phyloP scores from a whole-genome alignment of 2,113 vertebrate species.

The Neotragus moschatus region DNA sequence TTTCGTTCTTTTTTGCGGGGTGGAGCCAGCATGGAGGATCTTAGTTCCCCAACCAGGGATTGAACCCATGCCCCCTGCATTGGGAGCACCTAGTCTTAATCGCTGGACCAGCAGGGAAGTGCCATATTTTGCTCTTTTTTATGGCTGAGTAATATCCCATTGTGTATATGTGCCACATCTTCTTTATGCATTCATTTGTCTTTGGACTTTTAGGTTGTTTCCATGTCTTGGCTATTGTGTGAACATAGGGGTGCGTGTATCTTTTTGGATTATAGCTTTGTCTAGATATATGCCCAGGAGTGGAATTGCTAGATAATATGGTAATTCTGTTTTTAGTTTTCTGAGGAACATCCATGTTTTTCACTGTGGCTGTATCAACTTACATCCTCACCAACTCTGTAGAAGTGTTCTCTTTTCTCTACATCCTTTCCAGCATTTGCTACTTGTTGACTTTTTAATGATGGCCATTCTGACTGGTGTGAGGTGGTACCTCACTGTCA shows the following conservation, averaged over 20 bases:
- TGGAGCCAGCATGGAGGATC: not conserved
- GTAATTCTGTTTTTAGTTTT: not conserved
- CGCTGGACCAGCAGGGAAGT: not conserved
- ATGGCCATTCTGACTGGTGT: not conserved
- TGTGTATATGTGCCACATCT: not conserved
- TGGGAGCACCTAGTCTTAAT: not conserved
- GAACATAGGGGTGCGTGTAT: not conserved
- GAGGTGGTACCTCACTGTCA: not conserved
- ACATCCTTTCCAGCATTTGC: not conserved
- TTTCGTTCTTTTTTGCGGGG: not conserved
- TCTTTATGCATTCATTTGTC: not conserved
- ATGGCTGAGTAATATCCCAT: not conserved
- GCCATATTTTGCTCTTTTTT: not conserved
- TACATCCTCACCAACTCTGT: not conserved
- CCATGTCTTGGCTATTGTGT: not conserved
- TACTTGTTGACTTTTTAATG: not conserved
- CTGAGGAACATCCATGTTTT: not conserved
- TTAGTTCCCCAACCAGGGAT: not conserved
- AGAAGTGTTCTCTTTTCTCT: not conserved
- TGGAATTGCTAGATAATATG: not conserved
- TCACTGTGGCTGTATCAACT: not conserved
- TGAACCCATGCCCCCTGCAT: not conserved
- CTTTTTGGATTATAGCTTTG: not conserved
- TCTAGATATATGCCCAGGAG: not conserved
- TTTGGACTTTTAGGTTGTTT: not conserved